A percentile compares a stretch with the other conserved stretches of the same genome.
These are phyloP conservation scores for Glossophaga mutica DNA, from an alignment of 2,797 vertebrate species.

Conservation along the genomic window DNA sequence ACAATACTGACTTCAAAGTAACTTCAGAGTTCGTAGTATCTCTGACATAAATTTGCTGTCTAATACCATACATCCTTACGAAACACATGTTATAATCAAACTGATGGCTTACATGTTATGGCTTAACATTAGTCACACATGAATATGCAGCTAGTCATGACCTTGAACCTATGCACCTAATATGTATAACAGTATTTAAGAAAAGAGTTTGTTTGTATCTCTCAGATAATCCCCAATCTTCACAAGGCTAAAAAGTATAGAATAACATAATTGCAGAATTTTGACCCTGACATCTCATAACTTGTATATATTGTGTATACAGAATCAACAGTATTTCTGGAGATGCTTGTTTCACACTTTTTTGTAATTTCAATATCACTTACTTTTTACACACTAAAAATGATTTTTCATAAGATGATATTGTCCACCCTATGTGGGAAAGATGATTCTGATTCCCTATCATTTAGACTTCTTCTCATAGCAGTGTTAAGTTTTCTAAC, in stretches of 20 bases:
- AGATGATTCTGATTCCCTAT: background rate
- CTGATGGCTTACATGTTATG: too few species aligned
- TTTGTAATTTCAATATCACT: background rate
- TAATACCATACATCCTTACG: too few species aligned
- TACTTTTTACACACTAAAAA: background rate
- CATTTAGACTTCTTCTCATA: background rate
- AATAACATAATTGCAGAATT: background rate
- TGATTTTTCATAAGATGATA: background rate
- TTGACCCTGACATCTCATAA: background rate
- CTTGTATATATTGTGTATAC: background rate
- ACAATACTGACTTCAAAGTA: too few species aligned
- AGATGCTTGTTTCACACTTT: background rate
- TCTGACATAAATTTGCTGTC: too few species aligned
- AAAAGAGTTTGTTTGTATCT: background rate
- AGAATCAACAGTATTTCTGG: background rate
- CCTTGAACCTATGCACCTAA: too few species aligned
- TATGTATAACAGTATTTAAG: background rate
- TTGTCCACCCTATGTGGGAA: background rate
- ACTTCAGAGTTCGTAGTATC: too few species aligned
- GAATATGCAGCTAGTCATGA: too few species aligned
- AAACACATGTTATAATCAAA: too few species aligned
- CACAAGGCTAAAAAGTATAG: background rate
- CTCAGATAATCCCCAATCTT: background rate
- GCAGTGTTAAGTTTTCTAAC: background rate
- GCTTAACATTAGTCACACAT: too few species aligned